Evolutionary conservation across 2,113 vertebrate species (phyloP).

Genomic region (Orcinus orca): DNA sequence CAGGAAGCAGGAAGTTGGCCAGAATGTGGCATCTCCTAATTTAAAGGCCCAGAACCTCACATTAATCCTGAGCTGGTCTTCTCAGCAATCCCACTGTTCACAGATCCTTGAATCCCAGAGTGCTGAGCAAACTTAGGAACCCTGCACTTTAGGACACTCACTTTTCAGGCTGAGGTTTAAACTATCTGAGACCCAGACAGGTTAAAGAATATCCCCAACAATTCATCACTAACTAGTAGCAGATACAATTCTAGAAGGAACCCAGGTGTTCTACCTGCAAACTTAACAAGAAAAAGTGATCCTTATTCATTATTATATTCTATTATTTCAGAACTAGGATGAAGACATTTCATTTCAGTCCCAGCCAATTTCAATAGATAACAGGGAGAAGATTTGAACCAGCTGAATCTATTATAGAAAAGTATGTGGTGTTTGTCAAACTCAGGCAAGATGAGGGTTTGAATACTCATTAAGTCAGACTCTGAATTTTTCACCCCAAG

Average conservation of each 20-base stretch:
- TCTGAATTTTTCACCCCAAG: conserved; percentile 5
- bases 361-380: background rate
- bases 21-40: background rate
- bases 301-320: background rate
- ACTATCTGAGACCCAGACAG: background rate
- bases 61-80: background rate
- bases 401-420: conserved; percentile 31
- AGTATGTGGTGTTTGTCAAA: background rate
- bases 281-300: background rate
- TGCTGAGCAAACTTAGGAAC: background rate
- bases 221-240: background rate
- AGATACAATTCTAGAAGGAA: background rate
- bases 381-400: background rate
- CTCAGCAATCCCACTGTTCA: background rate
- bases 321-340: background rate
- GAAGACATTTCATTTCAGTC: background rate
- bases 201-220: background rate
- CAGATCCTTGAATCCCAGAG: background rate
- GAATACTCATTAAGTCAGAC: background rate
- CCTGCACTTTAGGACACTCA: background rate
- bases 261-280: background rate
- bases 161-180: background rate
- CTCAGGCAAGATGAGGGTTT: background rate
- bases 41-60: background rate
- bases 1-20: background rate